Base-by-base conservation (phyloP, 1,140 invertebrate species). In the Bemisia tabaci region DNA sequence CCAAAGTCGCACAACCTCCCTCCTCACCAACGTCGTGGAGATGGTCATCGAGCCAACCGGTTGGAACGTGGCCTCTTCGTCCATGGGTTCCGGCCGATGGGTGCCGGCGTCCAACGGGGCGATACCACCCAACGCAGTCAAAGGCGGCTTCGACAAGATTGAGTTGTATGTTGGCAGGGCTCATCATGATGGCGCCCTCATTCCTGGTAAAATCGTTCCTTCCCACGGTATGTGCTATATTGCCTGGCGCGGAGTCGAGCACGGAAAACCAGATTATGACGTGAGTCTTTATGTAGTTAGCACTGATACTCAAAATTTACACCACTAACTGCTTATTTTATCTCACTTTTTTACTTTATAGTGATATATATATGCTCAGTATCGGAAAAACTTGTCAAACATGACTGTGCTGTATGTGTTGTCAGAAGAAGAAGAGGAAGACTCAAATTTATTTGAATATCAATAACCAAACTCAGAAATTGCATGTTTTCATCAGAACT, bases 221-320 rank as follows among this genome's bases (percentile, higher is more conserved):
- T 84, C 84, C 1, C 88, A 92, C 72, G 83, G 84, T 12, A 84
- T 85, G 9, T 84, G 83, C 70, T 94, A 91, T 73, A 75, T 92
- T 0, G 76, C 89, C 21, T 92, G 87, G 86, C 89, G 89, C 12
- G 89, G 90, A 27, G 76, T 75, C 21, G 90, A 93, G 74, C 87
- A 91, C 71, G 83, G 82, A 48, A 87, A 88, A 71, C 70, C 75
- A 22, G 81, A 88, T 63, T 94, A 92, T 73, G 85, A 92, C 79
- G 87, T 89, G 70, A 69, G 68, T 39, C 33, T 12, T 59, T 12
- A 59, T 59, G 48, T n/a, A n/a, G n/a, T n/a, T n/a, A n/a, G n/a
- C n/a, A n/a, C n/a, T n/a, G n/a, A n/a, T n/a, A n/a, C n/a, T n/a
- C n/a, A n/a, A n/a, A n/a, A n/a, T n/a, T n/a, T n/a, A n/a, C n/a